phyloP scores from a whole-genome alignment of 2,888 invertebrate genomes.

The Leptinotarsa rubiginosa region DNA sequence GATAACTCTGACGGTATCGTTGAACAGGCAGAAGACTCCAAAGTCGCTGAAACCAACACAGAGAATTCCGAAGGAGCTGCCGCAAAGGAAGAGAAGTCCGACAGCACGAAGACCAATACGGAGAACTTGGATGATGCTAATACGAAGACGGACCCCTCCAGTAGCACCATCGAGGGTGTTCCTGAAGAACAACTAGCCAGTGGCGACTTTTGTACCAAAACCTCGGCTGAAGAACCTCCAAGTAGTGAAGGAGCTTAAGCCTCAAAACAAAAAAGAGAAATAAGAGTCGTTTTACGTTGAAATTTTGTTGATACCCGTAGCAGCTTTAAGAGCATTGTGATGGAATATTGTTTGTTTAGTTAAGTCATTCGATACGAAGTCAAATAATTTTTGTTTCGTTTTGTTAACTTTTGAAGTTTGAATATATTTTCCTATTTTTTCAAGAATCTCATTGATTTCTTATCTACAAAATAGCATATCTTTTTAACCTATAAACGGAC shows the following conservation, averaged over 20 bases:
- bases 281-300: too few relatives aligned
- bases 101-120: not conserved
- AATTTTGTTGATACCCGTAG: too few relatives aligned
- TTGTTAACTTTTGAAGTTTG: not conserved
- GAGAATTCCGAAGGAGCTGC: too few relatives aligned
- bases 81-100: not conserved
- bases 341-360: not conserved
- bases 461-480: not conserved
- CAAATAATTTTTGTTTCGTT: not conserved
- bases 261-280: too few relatives aligned
- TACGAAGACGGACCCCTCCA: too few relatives aligned
- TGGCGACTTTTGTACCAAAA: not conserved
- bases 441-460: not conserved
- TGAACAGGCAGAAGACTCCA: too few relatives aligned
- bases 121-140: not conserved
- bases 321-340: not conserved
- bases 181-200: not conserved
- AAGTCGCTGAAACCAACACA: too few relatives aligned
- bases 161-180: not conserved
- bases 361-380: not conserved
- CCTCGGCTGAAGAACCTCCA: not conserved
- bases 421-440: not conserved
- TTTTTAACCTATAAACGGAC: not conserved
- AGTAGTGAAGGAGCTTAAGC: too few relatives aligned
- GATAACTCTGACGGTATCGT: too few relatives aligned